A percentile compares a stretch with the other conserved stretches of the same genome.
phyloP scores from a whole-genome alignment of 2,888 invertebrate species.

The Eilema sororculum region DNA sequence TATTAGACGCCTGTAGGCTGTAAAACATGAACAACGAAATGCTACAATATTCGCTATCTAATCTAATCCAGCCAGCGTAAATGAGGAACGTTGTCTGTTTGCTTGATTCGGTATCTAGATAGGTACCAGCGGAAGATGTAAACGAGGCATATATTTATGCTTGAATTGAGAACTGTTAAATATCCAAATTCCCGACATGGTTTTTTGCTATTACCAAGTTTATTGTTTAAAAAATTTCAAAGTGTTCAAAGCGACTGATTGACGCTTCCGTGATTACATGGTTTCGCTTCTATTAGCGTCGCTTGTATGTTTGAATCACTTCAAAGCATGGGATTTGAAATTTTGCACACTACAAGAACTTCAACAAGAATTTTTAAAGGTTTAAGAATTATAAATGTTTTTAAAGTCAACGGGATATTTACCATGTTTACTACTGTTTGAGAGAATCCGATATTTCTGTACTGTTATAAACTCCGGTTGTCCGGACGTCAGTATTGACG shows the following conservation, averaged over 20 bases:
- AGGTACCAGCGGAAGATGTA: slow-evolving; percentile 31
- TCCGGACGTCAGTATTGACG: too few species aligned
- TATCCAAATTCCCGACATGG: neutral
- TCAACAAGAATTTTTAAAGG: too few species aligned
- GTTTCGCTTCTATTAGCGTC: neutral
- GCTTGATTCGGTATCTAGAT: slow-evolving; percentile 33
- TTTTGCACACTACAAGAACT: neutral
- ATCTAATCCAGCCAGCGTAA: slow-evolving; percentile 50
- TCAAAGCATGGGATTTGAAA: neutral
- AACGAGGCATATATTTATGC: slow-evolving; percentile 14
- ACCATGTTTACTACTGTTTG: too few species aligned
- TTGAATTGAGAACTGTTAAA: neutral
- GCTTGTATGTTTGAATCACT: neutral
- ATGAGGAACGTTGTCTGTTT: slow-evolving; percentile 35
- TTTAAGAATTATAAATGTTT: too few species aligned
- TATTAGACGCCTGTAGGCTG: neutral
- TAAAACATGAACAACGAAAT: slow-evolving; percentile 13
- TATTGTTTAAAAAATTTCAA: neutral
- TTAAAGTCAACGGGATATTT: too few species aligned
- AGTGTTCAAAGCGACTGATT: neutral
- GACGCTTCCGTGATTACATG: neutral
- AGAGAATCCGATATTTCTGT: too few species aligned
- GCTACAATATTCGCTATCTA: slow-evolving; percentile 43
- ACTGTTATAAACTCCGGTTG: too few species aligned
- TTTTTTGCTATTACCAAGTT: neutral